Conservation (phyloP, 2,888 invertebrate species). For the Strigamia transsilvanica region DNA sequence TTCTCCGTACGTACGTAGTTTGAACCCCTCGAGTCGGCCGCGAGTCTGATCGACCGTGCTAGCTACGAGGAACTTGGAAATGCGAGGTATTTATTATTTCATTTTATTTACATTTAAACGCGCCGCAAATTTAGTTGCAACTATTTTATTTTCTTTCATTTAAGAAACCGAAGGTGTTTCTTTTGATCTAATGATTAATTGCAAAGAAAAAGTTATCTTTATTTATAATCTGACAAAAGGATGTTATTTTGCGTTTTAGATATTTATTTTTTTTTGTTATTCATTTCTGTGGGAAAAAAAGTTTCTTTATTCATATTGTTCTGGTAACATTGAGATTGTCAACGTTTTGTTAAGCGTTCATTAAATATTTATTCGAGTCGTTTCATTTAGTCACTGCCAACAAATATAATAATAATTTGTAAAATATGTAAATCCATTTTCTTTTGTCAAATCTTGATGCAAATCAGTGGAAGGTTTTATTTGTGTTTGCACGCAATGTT, state of each 20-base stretch:
- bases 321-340: not conserved
- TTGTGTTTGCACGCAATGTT: slow-evolving; percentile 9
- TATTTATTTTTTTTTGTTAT: not conserved
- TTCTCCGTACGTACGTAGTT: not conserved
- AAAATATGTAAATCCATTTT: slow-evolving; percentile 38
- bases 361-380: slow-evolving; percentile 17
- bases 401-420: not conserved
- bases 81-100: slow-evolving; percentile 6
- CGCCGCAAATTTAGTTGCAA: not conserved
- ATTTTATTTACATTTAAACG: not conserved
- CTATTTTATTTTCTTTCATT: not conserved
- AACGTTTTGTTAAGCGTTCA: slow-evolving; percentile 21
- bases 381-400: not conserved
- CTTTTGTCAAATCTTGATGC: slow-evolving; percentile 38
- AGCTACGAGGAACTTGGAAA: not conserved
- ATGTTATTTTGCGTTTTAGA: not conserved
- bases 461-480: not conserved
- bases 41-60: not conserved
- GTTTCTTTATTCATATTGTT: slow-evolving; percentile 4
- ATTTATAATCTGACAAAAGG: slow-evolving; percentile 2
- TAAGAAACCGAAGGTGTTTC: not conserved
- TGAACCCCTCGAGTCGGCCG: slow-evolving; percentile 1
- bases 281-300: not conserved
- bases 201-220: slow-evolving; percentile 3
- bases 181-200: not conserved